A percentile compares a stretch with the other conserved stretches of the same genome.
phyloP scores from a whole-genome alignment of 1,140 invertebrate species.

The Antheraea pernyi region DNA sequence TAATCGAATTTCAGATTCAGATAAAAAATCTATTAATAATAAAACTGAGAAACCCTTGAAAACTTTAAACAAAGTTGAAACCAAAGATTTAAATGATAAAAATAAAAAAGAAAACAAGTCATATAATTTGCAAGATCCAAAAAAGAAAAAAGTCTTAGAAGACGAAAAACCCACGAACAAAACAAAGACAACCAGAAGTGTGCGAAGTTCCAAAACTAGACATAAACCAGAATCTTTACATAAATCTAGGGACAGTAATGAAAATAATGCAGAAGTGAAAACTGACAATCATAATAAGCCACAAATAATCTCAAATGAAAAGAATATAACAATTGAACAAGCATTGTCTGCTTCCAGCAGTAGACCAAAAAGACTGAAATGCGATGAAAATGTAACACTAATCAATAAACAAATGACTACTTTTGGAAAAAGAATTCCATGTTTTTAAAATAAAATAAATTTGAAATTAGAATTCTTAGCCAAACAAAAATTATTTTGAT shows the following conservation, averaged over 20 bases:
- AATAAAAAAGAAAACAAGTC: not conserved
- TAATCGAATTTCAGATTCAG: slow-evolving; percentile 16
- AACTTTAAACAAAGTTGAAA: not conserved
- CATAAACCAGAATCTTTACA: slow-evolving; percentile 12
- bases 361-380: too few relatives aligned
- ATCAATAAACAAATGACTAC: too few relatives aligned
- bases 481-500: too few relatives aligned
- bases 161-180: slow-evolving; percentile 13
- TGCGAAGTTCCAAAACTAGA: slow-evolving; percentile 12
- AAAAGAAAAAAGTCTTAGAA: slow-evolving; percentile 15
- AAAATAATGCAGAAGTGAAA: not conserved
- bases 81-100: not conserved
- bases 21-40: slow-evolving; percentile 14
- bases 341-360: not conserved
- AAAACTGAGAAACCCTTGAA: not conserved
- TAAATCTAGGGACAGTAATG: not conserved
- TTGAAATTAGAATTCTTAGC: too few relatives aligned
- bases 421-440: too few relatives aligned
- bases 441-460: too few relatives aligned
- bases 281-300: not conserved
- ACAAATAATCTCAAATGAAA: not conserved
- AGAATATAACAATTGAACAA: not conserved
- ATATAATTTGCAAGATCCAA: not conserved
- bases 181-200: slow-evolving; percentile 16
- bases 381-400: too few relatives aligned